Evolutionary conservation across 1,140 invertebrate genomes (phyloP).

Genomic region (Glossosoma conforme): DNA sequence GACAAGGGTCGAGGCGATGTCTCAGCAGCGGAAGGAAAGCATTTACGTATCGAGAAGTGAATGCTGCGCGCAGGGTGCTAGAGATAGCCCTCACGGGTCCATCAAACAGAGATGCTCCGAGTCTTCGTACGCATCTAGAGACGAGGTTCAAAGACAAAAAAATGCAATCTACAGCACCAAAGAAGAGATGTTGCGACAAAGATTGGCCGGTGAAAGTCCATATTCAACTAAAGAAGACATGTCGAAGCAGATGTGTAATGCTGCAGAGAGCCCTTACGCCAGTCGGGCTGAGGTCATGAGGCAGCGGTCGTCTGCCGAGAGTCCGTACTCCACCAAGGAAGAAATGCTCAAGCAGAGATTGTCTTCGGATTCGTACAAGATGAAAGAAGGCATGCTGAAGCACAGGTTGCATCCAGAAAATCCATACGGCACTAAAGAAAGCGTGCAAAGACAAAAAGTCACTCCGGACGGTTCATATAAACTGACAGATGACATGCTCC

Average conservation of each 20-base stretch:
- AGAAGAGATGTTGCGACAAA: slow-evolving; percentile 44
- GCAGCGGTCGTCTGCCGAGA: slow-evolving; percentile 40
- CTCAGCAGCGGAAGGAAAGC: slow-evolving; percentile 3
- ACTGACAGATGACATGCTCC: not conserved
- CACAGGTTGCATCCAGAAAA: slow-evolving; percentile 39
- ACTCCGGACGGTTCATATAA: not conserved
- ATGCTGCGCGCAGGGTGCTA: slow-evolving; percentile 9
- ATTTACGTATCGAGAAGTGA: slow-evolving; percentile 15
- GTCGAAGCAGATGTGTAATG: slow-evolving; percentile 20
- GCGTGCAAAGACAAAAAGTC: slow-evolving; percentile 5
- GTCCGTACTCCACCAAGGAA: slow-evolving; percentile 45
- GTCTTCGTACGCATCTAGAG: slow-evolving; percentile 22
- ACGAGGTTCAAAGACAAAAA: slow-evolving; percentile 33
- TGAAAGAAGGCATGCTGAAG: slow-evolving; percentile 41
- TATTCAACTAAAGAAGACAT: slow-evolving; percentile 50
- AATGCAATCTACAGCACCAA: slow-evolving; percentile 48
- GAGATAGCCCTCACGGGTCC: slow-evolving; percentile 15
- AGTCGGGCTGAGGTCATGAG: slow-evolving; percentile 4
- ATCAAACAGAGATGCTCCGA: slow-evolving; percentile 28
- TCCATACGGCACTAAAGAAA: slow-evolving; percentile 15
- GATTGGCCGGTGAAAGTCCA: slow-evolving; percentile 42
- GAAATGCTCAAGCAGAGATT: slow-evolving; percentile 46
- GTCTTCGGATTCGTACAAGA: slow-evolving; percentile 44
- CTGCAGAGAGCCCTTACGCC: slow-evolving; percentile 10
- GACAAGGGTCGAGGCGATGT: slow-evolving; percentile 27